Conservation (phyloP, 2,113 vertebrate genomes). For the Protomyctophum bolini region DNA sequence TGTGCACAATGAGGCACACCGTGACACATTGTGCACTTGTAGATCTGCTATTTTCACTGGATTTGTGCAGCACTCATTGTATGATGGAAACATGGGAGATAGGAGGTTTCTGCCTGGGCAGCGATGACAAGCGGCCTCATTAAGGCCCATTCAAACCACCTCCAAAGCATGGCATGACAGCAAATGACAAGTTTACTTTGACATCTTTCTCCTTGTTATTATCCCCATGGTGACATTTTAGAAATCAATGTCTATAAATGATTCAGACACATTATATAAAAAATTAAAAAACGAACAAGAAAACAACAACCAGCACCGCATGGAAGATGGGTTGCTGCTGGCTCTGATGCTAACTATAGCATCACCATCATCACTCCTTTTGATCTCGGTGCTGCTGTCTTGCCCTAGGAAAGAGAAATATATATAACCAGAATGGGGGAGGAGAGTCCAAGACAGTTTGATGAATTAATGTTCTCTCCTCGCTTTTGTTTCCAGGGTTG, state of each 20-base stretch:
- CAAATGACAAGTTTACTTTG: slow-evolving; percentile 12
- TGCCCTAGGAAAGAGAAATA: neutral
- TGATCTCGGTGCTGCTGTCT: neutral
- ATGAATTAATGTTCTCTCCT: neutral
- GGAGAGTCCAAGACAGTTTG: neutral
- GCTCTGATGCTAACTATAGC: slow-evolving; percentile 5
- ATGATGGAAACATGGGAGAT: neutral
- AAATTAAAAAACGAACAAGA: no score
- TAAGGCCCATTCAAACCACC: slow-evolving; percentile 45
- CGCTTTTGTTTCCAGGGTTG: neutral
- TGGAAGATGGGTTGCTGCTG: neutral
- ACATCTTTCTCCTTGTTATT: neutral
- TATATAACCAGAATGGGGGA: neutral
- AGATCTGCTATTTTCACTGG: no score
- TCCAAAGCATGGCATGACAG: slow-evolving; percentile 2
- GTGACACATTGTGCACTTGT: no score
- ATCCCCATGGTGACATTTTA: neutral
- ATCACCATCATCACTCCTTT: neutral
- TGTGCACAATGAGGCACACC: no score
- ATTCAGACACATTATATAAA: neutral
- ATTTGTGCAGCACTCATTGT: no score
- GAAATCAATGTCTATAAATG: slow-evolving; percentile 1
- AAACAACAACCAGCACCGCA: no score
- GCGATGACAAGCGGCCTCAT: slow-evolving; percentile 26
- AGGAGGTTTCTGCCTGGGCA: no score